These are phyloP conservation scores for Accipiter virgatus DNA, from an alignment of 2,113 vertebrate genomes.

Conservation along the genomic window DNA sequence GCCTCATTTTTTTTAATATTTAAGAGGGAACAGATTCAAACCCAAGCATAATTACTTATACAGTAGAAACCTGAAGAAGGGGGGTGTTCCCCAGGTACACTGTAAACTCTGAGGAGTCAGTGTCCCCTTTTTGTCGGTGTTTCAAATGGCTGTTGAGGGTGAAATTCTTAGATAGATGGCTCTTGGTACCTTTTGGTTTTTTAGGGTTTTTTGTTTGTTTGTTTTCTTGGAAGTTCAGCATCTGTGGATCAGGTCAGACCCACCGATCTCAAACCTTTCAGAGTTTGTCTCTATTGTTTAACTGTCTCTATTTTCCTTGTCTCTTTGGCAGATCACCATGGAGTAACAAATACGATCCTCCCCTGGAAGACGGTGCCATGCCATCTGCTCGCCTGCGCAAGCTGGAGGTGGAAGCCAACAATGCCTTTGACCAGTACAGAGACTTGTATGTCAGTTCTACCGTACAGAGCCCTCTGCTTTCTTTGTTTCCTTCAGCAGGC, in stretches of 20 bases:
- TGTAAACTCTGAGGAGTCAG: not conserved
- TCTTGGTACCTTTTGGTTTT: fast-evolving
- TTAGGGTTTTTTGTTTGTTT: too few species aligned
- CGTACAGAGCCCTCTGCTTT: not conserved
- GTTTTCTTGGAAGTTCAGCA: not conserved
- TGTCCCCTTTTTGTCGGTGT: not conserved
- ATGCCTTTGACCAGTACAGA: conserved; percentile 99
- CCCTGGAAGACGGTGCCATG: conserved; percentile 98
- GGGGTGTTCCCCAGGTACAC: too few species aligned
- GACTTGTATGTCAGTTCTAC: conserved; percentile 85
- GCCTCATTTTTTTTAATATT: not conserved
- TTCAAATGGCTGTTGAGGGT: not conserved
- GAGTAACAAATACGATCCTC: conserved; percentile 99
- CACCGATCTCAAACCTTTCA: not conserved
- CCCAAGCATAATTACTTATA: too few species aligned
- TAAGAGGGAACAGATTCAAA: not conserved
- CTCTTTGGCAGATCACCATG: conserved; percentile 86
- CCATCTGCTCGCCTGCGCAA: conserved; percentile 95
- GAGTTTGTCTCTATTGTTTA: not conserved
- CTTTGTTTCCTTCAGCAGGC: not conserved
- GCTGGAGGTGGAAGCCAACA: conserved; percentile 98
- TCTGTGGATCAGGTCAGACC: not conserved
- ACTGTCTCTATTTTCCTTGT: not conserved
- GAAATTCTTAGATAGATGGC: not conserved
- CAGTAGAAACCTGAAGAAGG: not conserved